phyloP scores from a whole-genome alignment of 2,888 invertebrate species.

The Cephalotes varians region DNA sequence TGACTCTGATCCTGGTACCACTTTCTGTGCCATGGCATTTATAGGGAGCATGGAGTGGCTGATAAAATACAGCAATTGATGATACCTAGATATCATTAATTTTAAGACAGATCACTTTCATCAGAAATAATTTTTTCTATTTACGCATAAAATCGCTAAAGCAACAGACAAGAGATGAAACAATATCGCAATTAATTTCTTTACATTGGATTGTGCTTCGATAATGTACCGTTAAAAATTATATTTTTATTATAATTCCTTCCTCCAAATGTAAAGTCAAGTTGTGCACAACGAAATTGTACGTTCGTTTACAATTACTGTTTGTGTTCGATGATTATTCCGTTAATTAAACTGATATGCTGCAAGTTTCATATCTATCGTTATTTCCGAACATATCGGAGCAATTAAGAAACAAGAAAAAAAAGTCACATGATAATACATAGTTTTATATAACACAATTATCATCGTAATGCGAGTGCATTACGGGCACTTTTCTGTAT shows the following conservation, averaged over 20 bases:
- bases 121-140: slow-evolving; percentile 53
- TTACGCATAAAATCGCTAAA: slow-evolving; percentile 40
- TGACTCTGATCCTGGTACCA: slow-evolving; percentile 79
- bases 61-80: slow-evolving; percentile 79
- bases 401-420: slow-evolving; percentile 33
- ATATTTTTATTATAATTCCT: not conserved
- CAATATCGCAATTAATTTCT: not conserved
- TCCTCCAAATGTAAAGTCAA: not conserved
- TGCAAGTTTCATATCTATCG: not conserved
- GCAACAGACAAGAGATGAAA: not conserved
- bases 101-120: slow-evolving; percentile 84
- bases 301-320: not conserved
- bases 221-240: no score
- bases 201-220: not conserved
- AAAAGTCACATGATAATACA: slow-evolving; percentile 33
- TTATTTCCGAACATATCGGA: slow-evolving; percentile 12
- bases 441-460: slow-evolving; percentile 56
- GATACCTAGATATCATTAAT: slow-evolving; percentile 83
- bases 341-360: not conserved
- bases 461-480: slow-evolving; percentile 15
- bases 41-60: slow-evolving; percentile 83
- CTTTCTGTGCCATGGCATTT: slow-evolving; percentile 84
- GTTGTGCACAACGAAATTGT: not conserved
- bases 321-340: not conserved
- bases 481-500: slow-evolving; percentile 24